A percentile compares a stretch with the other conserved stretches of the same genome.
These are phyloP conservation scores for Pinctada fucata DNA, from an alignment of 2,888 invertebrate genomes.

Conservation along the genomic window DNA sequence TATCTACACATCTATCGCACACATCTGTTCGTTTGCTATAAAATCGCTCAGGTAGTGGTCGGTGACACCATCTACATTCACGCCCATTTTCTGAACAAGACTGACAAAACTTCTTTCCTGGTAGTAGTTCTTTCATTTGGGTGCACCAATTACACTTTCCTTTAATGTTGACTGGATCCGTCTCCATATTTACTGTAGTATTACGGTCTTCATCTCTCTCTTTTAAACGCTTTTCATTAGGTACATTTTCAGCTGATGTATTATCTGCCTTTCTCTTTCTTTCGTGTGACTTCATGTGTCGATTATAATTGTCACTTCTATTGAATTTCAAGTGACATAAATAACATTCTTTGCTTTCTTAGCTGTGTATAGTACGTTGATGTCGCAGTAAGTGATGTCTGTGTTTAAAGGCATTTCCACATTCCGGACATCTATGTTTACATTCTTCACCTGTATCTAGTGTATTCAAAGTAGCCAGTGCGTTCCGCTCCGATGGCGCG, in stretches of 20 bases:
- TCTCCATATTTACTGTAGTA: not conserved
- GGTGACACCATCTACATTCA: conserved; percentile 43
- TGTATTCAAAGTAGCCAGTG: no score
- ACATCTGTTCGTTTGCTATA: conserved; percentile 35
- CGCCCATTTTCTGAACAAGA: conserved; percentile 31
- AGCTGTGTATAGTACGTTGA: not conserved
- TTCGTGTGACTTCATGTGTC: not conserved
- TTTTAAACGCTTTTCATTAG: not conserved
- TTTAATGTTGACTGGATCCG: not conserved
- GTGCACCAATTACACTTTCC: conserved; percentile 37
- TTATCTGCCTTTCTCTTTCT: not conserved
- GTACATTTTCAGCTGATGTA: not conserved
- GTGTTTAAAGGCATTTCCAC: not conserved
- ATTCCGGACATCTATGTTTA: not conserved
- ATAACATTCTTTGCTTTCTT: not conserved
- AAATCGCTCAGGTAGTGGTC: conserved; percentile 44
- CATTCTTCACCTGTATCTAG: not conserved
- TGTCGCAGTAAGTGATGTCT: not conserved
- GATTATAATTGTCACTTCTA: not conserved
- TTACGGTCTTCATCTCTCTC: not conserved
- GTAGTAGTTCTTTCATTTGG: conserved; percentile 12
- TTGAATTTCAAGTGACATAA: not conserved
- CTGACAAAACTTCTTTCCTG: conserved; percentile 31
- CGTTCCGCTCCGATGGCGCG: not conserved
- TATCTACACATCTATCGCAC: conserved; percentile 31